Percentiles rank a stretch among this genome's conserved stretches.
Evolutionary conservation across 2,797 vertebrate species (phyloP).

Genomic region (Muraenolepis orangiensis): DNA sequence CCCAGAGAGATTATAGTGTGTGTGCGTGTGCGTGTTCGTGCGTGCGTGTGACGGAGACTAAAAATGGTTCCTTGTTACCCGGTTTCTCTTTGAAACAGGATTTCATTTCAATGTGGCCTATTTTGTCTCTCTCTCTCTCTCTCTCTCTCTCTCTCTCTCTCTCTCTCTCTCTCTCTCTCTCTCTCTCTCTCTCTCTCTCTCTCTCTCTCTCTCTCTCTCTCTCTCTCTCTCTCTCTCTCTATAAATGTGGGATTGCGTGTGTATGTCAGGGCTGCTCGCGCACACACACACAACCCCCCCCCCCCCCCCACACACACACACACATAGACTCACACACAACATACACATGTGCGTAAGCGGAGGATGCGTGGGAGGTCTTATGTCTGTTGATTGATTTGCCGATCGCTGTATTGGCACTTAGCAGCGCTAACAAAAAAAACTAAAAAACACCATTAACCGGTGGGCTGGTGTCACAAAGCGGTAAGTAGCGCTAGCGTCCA

Average conservation of each 20-base stretch:
- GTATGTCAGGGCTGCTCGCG: not conserved
- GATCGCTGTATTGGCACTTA: constrained; percentile 22
- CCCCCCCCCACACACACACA: too few species aligned
- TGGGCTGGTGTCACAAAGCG: constrained; percentile 35
- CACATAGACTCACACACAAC: too few species aligned
- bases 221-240: not conserved
- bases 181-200: not conserved
- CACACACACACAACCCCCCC: too few species aligned
- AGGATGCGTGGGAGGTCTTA: constrained; percentile 10
- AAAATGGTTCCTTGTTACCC: constrained; percentile 46
- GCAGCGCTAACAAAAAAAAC: constrained; percentile 42
- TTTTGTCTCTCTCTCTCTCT: not conserved
- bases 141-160: not conserved
- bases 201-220: not conserved
- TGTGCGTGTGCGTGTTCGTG: too few species aligned
- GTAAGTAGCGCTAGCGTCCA: constrained; percentile 51
- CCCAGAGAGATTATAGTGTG: constrained; percentile 47
- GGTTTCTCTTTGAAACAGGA: constrained; percentile 40
- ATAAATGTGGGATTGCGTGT: constrained; percentile 16
- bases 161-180: not conserved
- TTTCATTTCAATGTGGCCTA: constrained; percentile 14
- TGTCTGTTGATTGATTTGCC: constrained; percentile 17
- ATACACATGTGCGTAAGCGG: not conserved
- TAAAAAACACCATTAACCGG: constrained; percentile 34
- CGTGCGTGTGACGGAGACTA: too few species aligned